Evolutionary conservation across 2,113 vertebrate species (phyloP), one percentile per base, ranked within the genome.

Genomic region (Panurus biarmicus): DNA sequence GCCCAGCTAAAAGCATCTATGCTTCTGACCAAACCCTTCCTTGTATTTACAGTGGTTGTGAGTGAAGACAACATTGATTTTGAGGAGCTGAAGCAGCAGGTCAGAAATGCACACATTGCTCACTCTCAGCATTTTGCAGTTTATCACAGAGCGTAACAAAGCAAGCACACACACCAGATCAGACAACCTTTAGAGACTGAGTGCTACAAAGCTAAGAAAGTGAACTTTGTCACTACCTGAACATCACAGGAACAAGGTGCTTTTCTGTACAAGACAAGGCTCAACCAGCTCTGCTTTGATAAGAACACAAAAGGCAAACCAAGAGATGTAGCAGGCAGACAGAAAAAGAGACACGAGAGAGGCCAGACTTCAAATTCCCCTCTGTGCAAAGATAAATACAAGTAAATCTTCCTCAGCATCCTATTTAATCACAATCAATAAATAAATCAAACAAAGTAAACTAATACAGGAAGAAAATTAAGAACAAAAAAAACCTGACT

Each of bases 1-100:
- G 85, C 76, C 82, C 36, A 71, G 92, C 91, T 94, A 95, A 97
- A 97, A 96, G 95, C 97, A 97, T 96, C 96, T 42, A 97, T 97
- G 97, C 96, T 97, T 87, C 95, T 96, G 98, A 97, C 98, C 99
- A 98, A 99, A 97, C 98, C 98, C 98, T 99, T 99, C 99, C 99
- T 98, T 95, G 90, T 95, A 98, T 98, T 98, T 98, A 98, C 97
- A 98, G 94, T 67, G 76, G 60, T 29, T 22, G 33, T 3, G 22
- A 94, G 60, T 3, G 65, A 86, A 90, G 82, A 91, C 78, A 91
- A 50, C 45, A 10, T 20, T 69, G 26, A 24, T 67, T 38, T 24
- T 11, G 60, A 71, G 72, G 44, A 93, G 64, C 31, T 50, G 6
- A 67, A 50, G 80, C 9, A 0, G 33, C n/a, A 36, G 66, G n/a